A percentile compares a stretch with the other conserved stretches of the same genome.
Evolutionary conservation across 2,797 vertebrate genomes (phyloP).

Genomic region (Tamandua tetradactyla): DNA sequence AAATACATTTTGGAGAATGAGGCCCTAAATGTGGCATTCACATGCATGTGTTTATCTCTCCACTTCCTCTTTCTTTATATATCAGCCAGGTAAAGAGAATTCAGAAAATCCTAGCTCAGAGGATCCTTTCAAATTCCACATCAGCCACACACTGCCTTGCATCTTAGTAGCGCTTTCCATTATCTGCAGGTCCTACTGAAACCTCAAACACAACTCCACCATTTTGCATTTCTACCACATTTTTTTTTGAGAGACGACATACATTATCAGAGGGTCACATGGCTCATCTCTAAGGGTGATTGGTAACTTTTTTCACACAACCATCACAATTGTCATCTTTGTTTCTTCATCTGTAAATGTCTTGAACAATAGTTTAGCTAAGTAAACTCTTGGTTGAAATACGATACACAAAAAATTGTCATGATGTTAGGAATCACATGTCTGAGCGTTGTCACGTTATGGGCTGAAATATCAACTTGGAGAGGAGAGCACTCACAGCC

Average conservation of each 20-base stretch:
- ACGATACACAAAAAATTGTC: not conserved
- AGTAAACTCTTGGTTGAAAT: slow-evolving; percentile 22
- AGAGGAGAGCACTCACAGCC: not conserved
- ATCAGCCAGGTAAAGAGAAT: not conserved
- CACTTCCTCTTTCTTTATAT: not conserved
- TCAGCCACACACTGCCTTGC: not conserved
- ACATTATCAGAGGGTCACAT: not conserved
- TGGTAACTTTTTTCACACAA: not conserved
- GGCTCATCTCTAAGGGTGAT: not conserved
- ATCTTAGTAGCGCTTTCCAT: not conserved
- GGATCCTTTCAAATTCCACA: slow-evolving; percentile 1
- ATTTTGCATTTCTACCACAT: not conserved
- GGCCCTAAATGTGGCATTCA: rapidly evolving
- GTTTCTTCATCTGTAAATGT: not conserved
- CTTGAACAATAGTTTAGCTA: not conserved
- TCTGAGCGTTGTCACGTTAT: not conserved
- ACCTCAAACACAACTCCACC: not conserved
- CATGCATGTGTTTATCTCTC: not conserved
- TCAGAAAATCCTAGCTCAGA: not conserved
- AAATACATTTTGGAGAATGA: not conserved
- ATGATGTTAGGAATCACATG: not conserved
- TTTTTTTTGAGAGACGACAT: not conserved
- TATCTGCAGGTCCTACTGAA: not conserved
- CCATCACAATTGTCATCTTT: not conserved
- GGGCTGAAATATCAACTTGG: not conserved